Evolutionary conservation across 2,113 vertebrate genomes (phyloP).

Genomic region (Glaucidium brasilianum): DNA sequence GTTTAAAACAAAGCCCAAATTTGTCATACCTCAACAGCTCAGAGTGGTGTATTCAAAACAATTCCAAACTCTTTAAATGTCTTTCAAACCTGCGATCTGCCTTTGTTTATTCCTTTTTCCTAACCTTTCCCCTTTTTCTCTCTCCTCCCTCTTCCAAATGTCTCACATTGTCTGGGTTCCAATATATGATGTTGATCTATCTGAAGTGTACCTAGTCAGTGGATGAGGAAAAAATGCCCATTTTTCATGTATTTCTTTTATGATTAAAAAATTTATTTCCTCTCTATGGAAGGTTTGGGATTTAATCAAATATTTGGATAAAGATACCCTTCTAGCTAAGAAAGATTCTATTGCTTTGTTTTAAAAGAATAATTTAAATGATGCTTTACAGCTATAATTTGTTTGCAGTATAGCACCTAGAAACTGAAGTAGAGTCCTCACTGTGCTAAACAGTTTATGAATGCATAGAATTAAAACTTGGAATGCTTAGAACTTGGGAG

Average conservation of each 20-base stretch:
- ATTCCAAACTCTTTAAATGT: conserved; percentile 1
- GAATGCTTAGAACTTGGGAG: background rate
- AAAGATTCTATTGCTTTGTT: background rate
- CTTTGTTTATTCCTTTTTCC: background rate
- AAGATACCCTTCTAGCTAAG: background rate
- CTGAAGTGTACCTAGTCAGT: background rate
- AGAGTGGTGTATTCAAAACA: background rate
- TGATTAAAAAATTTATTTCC: background rate
- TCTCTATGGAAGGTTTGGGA: background rate
- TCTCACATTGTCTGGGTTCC: background rate
- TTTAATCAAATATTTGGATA: background rate
- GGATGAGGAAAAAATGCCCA: background rate
- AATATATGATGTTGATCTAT: background rate
- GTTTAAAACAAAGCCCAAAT: conserved; percentile 48
- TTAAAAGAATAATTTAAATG: background rate
- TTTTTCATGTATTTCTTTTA: background rate
- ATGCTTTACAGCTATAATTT: background rate
- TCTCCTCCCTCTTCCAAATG: background rate
- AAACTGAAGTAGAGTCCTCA: background rate
- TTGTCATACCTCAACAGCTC: conserved; percentile 46
- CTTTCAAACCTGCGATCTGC: background rate
- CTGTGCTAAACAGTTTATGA: background rate
- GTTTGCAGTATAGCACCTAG: background rate
- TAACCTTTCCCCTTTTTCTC: background rate
- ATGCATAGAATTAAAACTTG: background rate